These are phyloP conservation scores for Cephalopholis sonnerati DNA, from an alignment of 2,113 vertebrate genomes.

Conservation along the genomic window DNA sequence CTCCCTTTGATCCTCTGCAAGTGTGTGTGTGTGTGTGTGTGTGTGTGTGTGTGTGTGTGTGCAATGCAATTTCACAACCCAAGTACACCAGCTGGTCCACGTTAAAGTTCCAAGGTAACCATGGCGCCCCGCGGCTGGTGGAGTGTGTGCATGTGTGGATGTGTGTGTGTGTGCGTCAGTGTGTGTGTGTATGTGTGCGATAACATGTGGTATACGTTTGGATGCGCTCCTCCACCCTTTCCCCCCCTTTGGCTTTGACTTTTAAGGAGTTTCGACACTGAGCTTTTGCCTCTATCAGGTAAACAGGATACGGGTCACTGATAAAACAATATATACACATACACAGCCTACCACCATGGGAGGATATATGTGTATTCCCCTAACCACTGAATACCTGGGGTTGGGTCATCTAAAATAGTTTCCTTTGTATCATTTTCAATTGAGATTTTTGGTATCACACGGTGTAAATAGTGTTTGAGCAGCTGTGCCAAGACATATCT, in stretches of 20 bases:
- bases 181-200: conserved; percentile 67
- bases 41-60: conserved; percentile 33
- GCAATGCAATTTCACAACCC: conserved; percentile 90
- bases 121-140: conserved; percentile 87
- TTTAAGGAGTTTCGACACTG: conserved; percentile 86
- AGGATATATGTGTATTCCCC: conserved; percentile 66
- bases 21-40: conserved; percentile 56
- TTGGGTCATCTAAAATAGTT: conserved; percentile 71
- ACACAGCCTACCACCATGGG: conserved; percentile 67
- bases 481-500: conserved; percentile 57
- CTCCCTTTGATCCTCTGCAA: conserved; percentile 86
- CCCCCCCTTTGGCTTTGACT: conserved; percentile 81
- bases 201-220: conserved; percentile 90
- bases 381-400: conserved; percentile 53
- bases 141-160: conserved; percentile 63
- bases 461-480: conserved; percentile 62
- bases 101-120: conserved; percentile 91
- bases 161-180: conserved; percentile 46
- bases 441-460: conserved; percentile 61
- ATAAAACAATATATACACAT: conserved; percentile 86
- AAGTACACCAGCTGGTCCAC: conserved; percentile 90
- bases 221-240: conserved; percentile 83
- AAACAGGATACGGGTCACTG: conserved; percentile 89
- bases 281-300: conserved; percentile 86
- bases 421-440: conserved; percentile 55